Conservation (phyloP, 2,888 invertebrate species). For the Chirona hameri region DNA sequence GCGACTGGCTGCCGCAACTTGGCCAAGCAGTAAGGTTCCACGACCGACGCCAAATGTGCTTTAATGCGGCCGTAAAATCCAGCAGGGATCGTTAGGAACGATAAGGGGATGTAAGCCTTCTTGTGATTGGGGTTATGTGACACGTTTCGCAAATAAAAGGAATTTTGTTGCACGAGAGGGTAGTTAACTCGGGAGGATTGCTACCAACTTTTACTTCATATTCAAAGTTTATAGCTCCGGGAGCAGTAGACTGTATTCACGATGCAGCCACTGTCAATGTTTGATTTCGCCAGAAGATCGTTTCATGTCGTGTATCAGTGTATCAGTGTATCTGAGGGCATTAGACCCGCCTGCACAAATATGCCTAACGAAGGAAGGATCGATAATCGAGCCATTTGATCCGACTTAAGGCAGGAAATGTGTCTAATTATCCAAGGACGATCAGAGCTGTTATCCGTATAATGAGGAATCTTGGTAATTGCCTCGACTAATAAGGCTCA, state of each 20-base stretch:
- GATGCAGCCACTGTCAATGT: neutral
- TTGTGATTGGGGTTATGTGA: neutral
- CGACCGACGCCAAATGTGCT: neutral
- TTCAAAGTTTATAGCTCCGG: neutral
- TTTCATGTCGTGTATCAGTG: neutral
- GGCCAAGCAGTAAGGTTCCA: too few relatives aligned
- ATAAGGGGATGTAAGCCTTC: neutral
- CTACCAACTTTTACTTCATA: neutral
- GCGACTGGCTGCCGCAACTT: too few relatives aligned
- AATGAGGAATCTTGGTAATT: neutral
- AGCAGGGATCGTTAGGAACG: neutral
- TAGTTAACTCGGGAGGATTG: neutral
- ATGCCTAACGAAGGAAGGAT: neutral
- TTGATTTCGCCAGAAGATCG: neutral
- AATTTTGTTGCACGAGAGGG: neutral
- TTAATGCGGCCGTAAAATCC: neutral
- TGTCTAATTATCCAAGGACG: neutral
- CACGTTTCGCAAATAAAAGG: slow-evolving; percentile 6
- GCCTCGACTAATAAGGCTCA: neutral
- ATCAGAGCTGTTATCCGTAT: neutral
- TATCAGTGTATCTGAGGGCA: neutral
- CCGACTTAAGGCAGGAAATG: neutral
- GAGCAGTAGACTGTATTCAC: neutral
- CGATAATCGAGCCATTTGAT: neutral
- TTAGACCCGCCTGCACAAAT: neutral